Conservation (phyloP, 2,888 invertebrate genomes). For the Stomorhina lunata region DNA sequence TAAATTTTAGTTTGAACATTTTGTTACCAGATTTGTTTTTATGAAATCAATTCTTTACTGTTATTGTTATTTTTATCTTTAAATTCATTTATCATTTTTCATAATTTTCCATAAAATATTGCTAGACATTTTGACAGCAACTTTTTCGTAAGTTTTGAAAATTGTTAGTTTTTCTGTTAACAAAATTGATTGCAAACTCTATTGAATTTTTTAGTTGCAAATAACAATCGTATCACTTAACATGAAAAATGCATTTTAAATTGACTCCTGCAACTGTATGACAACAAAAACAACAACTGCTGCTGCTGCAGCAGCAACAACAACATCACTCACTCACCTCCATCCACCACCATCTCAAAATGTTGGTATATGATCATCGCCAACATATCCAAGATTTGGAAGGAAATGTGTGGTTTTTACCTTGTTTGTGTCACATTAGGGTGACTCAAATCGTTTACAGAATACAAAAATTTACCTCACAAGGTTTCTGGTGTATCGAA, state of each 20-base stretch:
- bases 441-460: too few species aligned
- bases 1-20: neutral
- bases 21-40: neutral
- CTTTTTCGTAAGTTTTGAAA: constrained; percentile 9
- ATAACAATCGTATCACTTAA: constrained; percentile 54
- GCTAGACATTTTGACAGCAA: constrained; percentile 57
- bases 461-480: too few species aligned
- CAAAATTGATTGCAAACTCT: constrained; percentile 27
- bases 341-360: constrained; percentile 3
- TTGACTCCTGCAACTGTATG: constrained; percentile 62
- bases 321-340: constrained; percentile 31
- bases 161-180: constrained; percentile 20
- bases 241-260: constrained; percentile 66
- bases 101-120: constrained; percentile 46
- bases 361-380: constrained; percentile 3
- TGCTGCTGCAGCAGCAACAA: too few species aligned
- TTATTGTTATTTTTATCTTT: constrained; percentile 28
- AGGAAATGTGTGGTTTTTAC: constrained; percentile 33
- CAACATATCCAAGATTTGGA: constrained; percentile 18
- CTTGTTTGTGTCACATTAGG: neutral
- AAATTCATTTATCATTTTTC: constrained; percentile 57
- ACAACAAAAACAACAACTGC: constrained; percentile 34
- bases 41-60: neutral
- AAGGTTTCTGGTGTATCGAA: too few species aligned
- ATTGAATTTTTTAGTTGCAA: neutral